These are phyloP conservation scores for Gortyna flavago DNA, from an alignment of 2,888 invertebrate genomes.

Conservation along the genomic window DNA sequence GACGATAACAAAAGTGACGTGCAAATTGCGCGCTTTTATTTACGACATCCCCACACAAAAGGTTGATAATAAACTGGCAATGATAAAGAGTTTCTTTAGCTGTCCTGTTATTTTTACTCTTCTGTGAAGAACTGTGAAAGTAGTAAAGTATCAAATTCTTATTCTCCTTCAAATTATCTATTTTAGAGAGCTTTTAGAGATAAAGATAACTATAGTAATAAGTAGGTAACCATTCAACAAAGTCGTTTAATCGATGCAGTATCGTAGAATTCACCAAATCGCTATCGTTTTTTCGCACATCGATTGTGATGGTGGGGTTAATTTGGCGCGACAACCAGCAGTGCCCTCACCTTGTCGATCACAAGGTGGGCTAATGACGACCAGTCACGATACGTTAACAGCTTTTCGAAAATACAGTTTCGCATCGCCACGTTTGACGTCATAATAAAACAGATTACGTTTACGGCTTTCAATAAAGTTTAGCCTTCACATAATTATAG, in stretches of 20 bases:
- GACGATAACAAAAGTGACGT: slow-evolving; percentile 11
- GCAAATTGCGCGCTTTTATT: slow-evolving; percentile 3
- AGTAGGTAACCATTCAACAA: slow-evolving; percentile 11
- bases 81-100: background rate
- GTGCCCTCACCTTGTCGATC: slow-evolving; percentile 54
- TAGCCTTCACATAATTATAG: slow-evolving; percentile 28
- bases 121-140: background rate
- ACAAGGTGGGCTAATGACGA: slow-evolving; percentile 62
- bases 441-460: slow-evolving; percentile 37
- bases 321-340: slow-evolving; percentile 59
- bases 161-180: background rate
- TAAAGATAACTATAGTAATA: background rate
- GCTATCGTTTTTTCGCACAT: slow-evolving; percentile 57
- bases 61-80: background rate
- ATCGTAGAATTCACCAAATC: slow-evolving; percentile 39
- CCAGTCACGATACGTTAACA: slow-evolving; percentile 69
- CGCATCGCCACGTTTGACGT: slow-evolving; percentile 41
- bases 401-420: slow-evolving; percentile 38
- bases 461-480: slow-evolving; percentile 33
- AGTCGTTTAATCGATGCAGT: slow-evolving; percentile 55
- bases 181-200: background rate
- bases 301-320: slow-evolving; percentile 57
- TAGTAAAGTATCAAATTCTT: background rate
- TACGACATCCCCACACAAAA: background rate
- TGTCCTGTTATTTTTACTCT: background rate